A percentile compares a stretch with the other conserved stretches of the same genome.
Conservation (phyloP, 2,113 vertebrate species). For the Podocnemis expansa region DNA sequence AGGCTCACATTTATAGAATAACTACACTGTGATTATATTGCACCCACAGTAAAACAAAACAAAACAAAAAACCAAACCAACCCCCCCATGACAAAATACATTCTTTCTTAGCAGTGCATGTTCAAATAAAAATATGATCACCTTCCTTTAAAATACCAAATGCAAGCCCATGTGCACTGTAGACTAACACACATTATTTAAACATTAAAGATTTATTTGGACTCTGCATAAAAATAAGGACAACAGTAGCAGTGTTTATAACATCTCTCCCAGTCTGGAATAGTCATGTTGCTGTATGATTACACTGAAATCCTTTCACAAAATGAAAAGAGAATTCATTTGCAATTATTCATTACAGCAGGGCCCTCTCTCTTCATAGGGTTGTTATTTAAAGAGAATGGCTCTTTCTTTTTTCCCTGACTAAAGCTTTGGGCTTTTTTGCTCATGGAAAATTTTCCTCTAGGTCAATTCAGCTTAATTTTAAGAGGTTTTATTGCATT, state of each 20-base stretch:
- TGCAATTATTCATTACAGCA: conserved; percentile 49
- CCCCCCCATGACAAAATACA: neutral
- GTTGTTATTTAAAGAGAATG: conserved; percentile 58
- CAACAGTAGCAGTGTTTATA: conserved; percentile 12
- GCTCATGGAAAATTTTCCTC: conserved; percentile 39
- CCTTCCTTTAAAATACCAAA: conserved; percentile 16
- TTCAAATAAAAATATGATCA: conserved; percentile 14
- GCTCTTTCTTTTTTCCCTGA: neutral
- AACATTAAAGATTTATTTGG: conserved; percentile 40
- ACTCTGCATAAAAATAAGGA: conserved; percentile 10
- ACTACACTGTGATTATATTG: neutral
- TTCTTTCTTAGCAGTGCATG: neutral
- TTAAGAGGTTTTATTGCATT: conserved; percentile 38
- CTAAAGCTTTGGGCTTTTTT: conserved; percentile 31
- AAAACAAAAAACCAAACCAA: conserved; percentile 14
- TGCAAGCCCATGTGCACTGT: neutral
- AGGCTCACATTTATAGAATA: neutral
- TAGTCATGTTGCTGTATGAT: conserved; percentile 24
- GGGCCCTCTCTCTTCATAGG: neutral
- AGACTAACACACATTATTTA: conserved; percentile 10
- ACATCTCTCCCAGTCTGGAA: conserved; percentile 32
- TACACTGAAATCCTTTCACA: conserved; percentile 37
- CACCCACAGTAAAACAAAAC: neutral
- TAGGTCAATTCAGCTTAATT: conserved; percentile 52
- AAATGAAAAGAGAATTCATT: conserved; percentile 44